phyloP scores from a whole-genome alignment of 2,888 invertebrate species.

The Nycteola revayana region DNA sequence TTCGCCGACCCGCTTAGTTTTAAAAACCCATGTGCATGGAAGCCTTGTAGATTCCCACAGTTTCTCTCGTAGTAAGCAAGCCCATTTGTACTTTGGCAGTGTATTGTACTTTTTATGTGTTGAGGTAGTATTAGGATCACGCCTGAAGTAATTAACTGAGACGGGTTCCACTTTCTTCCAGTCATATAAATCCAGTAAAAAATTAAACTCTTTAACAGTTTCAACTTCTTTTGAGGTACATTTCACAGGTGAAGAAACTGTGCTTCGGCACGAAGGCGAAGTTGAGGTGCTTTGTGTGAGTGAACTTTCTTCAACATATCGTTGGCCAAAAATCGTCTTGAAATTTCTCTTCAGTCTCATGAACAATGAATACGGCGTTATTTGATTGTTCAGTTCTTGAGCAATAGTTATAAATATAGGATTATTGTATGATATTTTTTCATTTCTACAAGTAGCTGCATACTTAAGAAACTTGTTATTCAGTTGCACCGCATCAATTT shows the following conservation, averaged over 20 bases:
- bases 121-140: constrained; percentile 8
- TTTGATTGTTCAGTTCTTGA: constrained; percentile 1
- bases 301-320: constrained; percentile 9
- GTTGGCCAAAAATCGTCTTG: constrained; percentile 7
- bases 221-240: constrained; percentile 1
- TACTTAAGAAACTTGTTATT: background rate
- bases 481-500: background rate
- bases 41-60: constrained; percentile 6
- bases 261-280: background rate
- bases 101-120: constrained; percentile 10
- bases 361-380: constrained; percentile 1
- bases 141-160: constrained; percentile 7
- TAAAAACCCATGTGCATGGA: constrained; percentile 9
- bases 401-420: constrained; percentile 1
- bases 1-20: constrained; percentile 5
- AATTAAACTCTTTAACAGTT: constrained; percentile 1
- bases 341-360: constrained; percentile 3
- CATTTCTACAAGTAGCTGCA: constrained; percentile 2
- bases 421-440: constrained; percentile 1
- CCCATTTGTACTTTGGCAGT: constrained; percentile 11
- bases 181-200: constrained; percentile 10
- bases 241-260: constrained; percentile 1
- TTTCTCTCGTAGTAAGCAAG: constrained; percentile 5
- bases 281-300: constrained; percentile 5
- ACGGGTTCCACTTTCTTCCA: constrained; percentile 12